phyloP scores from a whole-genome alignment of 2,113 vertebrate species.

The Spilogale gracilis region DNA sequence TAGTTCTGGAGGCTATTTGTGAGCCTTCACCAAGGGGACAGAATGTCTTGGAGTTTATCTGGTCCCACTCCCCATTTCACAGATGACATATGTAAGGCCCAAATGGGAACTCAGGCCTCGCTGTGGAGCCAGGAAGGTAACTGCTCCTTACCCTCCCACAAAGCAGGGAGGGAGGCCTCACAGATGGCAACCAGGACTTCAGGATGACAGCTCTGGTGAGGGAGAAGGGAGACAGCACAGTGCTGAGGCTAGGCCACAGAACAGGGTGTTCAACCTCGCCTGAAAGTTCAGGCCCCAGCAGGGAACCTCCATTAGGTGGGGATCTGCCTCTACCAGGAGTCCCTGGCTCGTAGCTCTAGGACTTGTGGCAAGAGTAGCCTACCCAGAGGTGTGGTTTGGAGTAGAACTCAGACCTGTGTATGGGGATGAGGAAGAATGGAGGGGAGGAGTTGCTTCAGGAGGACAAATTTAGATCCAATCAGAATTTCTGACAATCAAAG shows the following conservation, averaged over 20 bases:
- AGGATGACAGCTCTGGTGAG: not conserved
- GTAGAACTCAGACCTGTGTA: not conserved
- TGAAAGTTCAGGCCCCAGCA: not conserved
- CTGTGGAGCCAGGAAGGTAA: not conserved
- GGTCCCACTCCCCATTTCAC: not conserved
- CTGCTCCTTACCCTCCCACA: not conserved
- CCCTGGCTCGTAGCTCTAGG: not conserved
- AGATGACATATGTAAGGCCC: conserved; percentile 1
- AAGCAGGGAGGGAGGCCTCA: not conserved
- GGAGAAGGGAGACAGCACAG: not conserved
- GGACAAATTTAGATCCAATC: conserved; percentile 25
- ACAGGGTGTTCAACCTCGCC: not conserved
- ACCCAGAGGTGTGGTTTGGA: not conserved
- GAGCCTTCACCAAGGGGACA: not conserved
- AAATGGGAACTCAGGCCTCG: not conserved
- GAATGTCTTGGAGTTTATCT: not conserved
- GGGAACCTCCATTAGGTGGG: not conserved
- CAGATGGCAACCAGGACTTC: not conserved
- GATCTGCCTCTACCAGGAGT: not conserved
- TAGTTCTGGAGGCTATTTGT: not conserved
- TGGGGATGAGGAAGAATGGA: not conserved
- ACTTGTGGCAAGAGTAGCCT: not conserved
- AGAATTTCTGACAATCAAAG: conserved; percentile 38
- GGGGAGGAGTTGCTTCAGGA: not conserved
- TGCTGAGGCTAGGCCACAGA: not conserved